phyloP scores from a whole-genome alignment of 2,113 vertebrate species.

The Daubentonia madagascariensis region DNA sequence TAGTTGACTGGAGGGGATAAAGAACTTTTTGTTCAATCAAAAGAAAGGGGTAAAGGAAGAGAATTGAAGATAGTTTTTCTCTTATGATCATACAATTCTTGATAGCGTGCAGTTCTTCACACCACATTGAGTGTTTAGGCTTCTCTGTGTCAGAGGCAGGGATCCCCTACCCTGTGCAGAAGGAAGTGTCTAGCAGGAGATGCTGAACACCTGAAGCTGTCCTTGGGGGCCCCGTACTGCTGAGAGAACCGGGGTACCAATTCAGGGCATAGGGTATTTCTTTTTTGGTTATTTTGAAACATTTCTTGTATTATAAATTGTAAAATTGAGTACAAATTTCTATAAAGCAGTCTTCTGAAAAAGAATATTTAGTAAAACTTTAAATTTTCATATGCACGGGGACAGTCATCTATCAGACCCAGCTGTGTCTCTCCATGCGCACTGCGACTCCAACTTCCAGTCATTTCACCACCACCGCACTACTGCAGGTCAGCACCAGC shows the following conservation, averaged over 20 bases:
- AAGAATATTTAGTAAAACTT: neutral
- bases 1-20: neutral
- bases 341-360: neutral
- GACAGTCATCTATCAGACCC: no score
- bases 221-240: accelerated
- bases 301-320: neutral
- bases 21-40: neutral
- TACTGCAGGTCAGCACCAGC: neutral
- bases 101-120: neutral
- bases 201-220: neutral
- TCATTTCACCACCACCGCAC: neutral
- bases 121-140: neutral
- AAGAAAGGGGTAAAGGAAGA: neutral
- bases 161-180: neutral
- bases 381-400: neutral
- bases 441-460: neutral
- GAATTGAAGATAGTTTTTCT: neutral
- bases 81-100: neutral
- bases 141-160: neutral
- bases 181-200: neutral
- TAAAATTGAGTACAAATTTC: neutral
- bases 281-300: conserved; percentile 2
- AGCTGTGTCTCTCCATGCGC: neutral
- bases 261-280: neutral
- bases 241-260: accelerated